Evolutionary conservation across 2,888 invertebrate species (phyloP), one percentile per base, ranked within the genome.

Genomic region (Patella pellucida): DNA sequence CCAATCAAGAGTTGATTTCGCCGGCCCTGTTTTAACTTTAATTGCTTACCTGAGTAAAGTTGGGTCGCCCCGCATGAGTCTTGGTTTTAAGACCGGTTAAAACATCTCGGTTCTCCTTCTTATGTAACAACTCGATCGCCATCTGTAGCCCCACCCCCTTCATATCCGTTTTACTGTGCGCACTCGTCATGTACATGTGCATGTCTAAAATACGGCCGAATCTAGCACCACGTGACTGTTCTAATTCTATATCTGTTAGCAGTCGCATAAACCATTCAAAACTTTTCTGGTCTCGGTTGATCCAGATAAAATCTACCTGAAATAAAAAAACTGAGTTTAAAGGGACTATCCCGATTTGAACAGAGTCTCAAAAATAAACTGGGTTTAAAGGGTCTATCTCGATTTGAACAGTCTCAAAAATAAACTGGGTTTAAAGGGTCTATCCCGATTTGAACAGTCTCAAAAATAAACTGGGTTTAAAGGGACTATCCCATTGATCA

Each of bases 181-280:
- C 97, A 85, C 96, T 96, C 0, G 97, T 98, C 85, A 97, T 97
- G 91, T 96, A 97, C 96, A 97, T 97, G 92, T 97, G 97, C 96
- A 97, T 97, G 89, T 97, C 97, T 69, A 81, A 75, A 0, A 85
- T 62, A 23, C 62, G 62, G 12, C 62, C 62, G 14, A 62, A 62
- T 62, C 14, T 62, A 9, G n/a, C 62, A 19, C 3, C n/a, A 7
- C 97, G 72, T 14, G 69, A 15, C 72, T 85, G 86, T 90, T 97
- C 96, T 82, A 97, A 96, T 92, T 98, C 97, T 85, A 98, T 92
- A 89, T 97, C 96, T 0, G 96, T 96, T 16, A 98, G 92, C 71
- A 98, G 93, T 83, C 96, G 96, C 15, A 97, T 96, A 90, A 98
- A 98, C 98, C 98, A 98, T 92, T 98, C 97, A 91, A 98, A 97